Evolutionary conservation across 2,113 vertebrate genomes (phyloP), one percentile per base, ranked within the genome.

Genomic region (Chaetura pelagica): DNA sequence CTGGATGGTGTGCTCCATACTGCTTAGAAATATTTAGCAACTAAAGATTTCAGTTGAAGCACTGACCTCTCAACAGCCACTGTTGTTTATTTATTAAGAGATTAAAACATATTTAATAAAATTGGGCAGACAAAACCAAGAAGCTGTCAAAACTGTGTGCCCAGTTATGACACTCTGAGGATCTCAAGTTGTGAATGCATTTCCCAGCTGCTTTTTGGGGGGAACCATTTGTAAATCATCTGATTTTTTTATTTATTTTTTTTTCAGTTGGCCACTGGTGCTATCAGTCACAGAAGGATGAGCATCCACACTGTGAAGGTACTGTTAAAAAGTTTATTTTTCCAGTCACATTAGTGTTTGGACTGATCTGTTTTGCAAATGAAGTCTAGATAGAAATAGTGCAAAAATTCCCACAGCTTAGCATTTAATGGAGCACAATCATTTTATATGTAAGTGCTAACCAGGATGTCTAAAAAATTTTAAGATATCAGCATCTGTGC

Each of bases 231-330:
- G 13, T 30, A 5, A 34, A 57, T n/a, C 22, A 32, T 9, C 48
- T 49, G 1, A 54, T 49, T 74, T 34, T n/a, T 35, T 34, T 23
- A 29, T 80, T n/a, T 40, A 6, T 32, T 10, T 13, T 40, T n/a
- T 9, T 7, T 21, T 10, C 4, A 97, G 95, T 61, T 38, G 59
- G 17, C 16, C 32, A 55, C 3, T 97, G 97, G 97, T 97, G 97
- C 63, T 97, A 97, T 15, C 68, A 17, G 27, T 90, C 96, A 10
- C 97, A 97, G 79, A 85, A 84, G 58, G 12, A 64, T 19, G 44
- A 73, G 1, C 8, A 34, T 3, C 40, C 87, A 2, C 3, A 4
- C 3, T 97, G 97, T 27, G 2, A 67, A 97, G 97, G 97, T 97
- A 97, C 32, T 40, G 71, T 38, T 54, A 8, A 40, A 21, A 2